Evolutionary conservation across 2,888 invertebrate species (phyloP).

Genomic region (Lycophotia porphyrea): DNA sequence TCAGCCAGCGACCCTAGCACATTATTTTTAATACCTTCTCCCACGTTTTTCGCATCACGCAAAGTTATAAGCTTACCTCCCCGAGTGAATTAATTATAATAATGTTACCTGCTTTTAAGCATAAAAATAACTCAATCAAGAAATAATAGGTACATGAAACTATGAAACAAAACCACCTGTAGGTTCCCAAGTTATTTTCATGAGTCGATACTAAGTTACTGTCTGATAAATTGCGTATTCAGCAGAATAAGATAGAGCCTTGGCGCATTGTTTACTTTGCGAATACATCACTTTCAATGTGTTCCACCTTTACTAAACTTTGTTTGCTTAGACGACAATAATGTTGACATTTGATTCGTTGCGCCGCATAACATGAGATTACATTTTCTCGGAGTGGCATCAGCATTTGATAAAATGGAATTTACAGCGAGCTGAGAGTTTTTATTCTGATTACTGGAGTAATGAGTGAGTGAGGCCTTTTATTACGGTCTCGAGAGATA

Average conservation of each 20-base stretch:
- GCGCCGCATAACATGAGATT: slow-evolving; percentile 53
- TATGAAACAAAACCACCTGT: slow-evolving; percentile 74
- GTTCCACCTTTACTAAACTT: slow-evolving; percentile 31
- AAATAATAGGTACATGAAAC: slow-evolving; percentile 58
- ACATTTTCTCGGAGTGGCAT: slow-evolving; percentile 63
- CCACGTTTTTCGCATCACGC: slow-evolving; percentile 43
- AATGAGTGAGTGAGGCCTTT: slow-evolving; percentile 75
- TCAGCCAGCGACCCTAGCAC: slow-evolving; percentile 52
- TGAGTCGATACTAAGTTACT: slow-evolving; percentile 61
- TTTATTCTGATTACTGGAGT: slow-evolving; percentile 78
- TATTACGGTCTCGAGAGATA: slow-evolving; percentile 79
- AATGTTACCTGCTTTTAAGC: slow-evolving; percentile 49
- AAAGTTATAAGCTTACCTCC: slow-evolving; percentile 45
- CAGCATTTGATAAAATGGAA: slow-evolving; percentile 66
- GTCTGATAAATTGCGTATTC: slow-evolving; percentile 64
- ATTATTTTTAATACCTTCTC: slow-evolving; percentile 65
- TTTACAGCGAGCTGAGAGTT: slow-evolving; percentile 66
- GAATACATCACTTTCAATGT: slow-evolving; percentile 41
- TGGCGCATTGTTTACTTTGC: slow-evolving; percentile 50
- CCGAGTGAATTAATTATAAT: slow-evolving; percentile 31
- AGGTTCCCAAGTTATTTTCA: slow-evolving; percentile 66
- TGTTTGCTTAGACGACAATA: slow-evolving; percentile 45
- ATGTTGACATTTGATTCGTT: slow-evolving; percentile 35
- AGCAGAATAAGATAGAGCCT: slow-evolving; percentile 38
- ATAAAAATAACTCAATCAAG: slow-evolving; percentile 61